Evolutionary conservation across 1,140 invertebrate species (phyloP).

Genomic region (Pentalonia nigronervosa): DNA sequence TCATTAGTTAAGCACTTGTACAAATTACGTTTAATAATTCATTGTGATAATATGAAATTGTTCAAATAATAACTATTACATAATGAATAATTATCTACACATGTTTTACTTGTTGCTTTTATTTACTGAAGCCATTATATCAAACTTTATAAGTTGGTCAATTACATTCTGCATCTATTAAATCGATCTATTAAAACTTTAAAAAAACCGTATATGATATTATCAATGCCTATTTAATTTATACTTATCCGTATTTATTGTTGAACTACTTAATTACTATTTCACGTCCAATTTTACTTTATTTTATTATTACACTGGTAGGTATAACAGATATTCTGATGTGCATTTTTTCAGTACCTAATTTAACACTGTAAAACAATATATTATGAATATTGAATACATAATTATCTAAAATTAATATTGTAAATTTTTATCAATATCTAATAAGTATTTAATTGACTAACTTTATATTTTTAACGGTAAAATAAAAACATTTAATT

Average conservation of each 20-base stretch:
- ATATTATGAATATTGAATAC: background rate
- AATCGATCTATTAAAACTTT: background rate
- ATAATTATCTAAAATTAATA: background rate
- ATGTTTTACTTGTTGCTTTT: background rate
- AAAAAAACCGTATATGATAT: background rate
- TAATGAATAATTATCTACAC: background rate
- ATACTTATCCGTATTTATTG: background rate
- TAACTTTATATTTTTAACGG: background rate
- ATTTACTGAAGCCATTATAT: background rate
- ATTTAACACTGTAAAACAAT: background rate
- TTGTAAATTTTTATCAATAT: background rate
- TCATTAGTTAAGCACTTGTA: background rate
- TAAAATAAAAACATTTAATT: background rate
- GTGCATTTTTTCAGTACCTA: background rate
- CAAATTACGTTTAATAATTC: background rate
- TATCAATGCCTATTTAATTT: background rate
- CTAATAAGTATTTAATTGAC: background rate
- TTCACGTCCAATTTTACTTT: background rate
- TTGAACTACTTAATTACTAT: background rate
- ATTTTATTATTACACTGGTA: background rate
- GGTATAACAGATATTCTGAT: background rate
- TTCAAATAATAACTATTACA: background rate
- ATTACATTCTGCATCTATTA: background rate
- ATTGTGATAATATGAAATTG: background rate
- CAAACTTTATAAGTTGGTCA: slow-evolving; percentile 4